A percentile compares a stretch with the other conserved stretches of the same genome.
These are phyloP conservation scores for Spatulosminthurus flaviceps DNA, from an alignment of 2,888 invertebrate genomes.

Conservation along the genomic window DNA sequence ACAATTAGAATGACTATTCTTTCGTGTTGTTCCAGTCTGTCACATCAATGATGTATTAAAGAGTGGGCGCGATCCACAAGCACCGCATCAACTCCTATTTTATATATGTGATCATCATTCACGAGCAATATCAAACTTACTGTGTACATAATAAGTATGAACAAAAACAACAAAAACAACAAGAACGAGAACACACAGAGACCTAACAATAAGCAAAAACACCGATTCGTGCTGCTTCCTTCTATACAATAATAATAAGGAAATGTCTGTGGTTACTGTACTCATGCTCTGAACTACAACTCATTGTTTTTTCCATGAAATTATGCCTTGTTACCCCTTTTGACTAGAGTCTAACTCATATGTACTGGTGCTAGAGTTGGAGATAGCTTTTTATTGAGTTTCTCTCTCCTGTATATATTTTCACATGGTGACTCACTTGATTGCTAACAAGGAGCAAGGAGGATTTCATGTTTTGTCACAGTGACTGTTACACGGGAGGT, in stretches of 20 bases:
- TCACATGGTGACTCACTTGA: too few species aligned
- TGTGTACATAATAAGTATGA: too few species aligned
- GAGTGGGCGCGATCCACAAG: conserved; percentile 35
- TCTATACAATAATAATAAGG: not conserved
- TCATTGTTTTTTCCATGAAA: not conserved
- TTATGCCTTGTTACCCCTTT: too few species aligned
- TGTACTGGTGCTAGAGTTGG: too few species aligned
- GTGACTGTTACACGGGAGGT: not conserved
- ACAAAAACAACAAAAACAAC: not conserved
- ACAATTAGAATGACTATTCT: conserved; percentile 55
- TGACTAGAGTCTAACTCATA: too few species aligned
- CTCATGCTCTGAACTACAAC: too few species aligned
- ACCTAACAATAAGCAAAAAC: not conserved
- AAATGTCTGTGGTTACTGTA: not conserved
- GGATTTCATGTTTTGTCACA: not conserved
- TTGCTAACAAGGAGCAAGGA: not conserved
- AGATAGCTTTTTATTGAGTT: too few species aligned
- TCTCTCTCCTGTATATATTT: too few species aligned
- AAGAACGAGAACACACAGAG: too few species aligned
- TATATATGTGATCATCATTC: not conserved
- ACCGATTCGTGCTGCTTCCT: not conserved
- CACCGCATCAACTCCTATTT: not conserved
- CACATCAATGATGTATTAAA: conserved; percentile 37
- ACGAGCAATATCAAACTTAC: not conserved
- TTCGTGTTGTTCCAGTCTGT: conserved; percentile 46